A percentile compares a stretch with the other conserved stretches of the same genome.
Evolutionary conservation across 1,140 invertebrate species (phyloP).

Genomic region (Conus ventricosus): DNA sequence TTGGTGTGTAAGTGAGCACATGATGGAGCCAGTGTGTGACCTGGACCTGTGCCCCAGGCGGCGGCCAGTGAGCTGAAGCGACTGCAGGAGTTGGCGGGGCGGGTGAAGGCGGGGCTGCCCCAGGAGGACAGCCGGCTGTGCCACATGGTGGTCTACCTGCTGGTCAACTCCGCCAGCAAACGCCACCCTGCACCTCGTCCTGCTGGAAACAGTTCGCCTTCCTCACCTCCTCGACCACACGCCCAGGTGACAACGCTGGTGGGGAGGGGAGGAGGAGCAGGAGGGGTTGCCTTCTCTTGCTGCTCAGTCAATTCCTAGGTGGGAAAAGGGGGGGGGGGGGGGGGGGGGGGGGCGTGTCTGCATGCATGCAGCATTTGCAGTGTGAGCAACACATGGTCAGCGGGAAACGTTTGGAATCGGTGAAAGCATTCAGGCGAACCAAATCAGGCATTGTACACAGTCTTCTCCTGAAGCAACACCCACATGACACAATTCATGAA

Average conservation of each 20-base stretch:
- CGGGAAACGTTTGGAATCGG: too few species aligned
- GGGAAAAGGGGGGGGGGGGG: too few species aligned
- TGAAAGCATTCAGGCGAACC: too few species aligned
- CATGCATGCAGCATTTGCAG: too few species aligned
- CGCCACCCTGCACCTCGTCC: conserved; percentile 46
- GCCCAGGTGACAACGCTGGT: not conserved
- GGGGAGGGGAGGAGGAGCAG: not conserved
- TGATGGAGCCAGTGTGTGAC: too few species aligned
- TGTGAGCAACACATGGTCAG: too few species aligned
- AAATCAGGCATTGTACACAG: too few species aligned
- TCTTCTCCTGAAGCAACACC: too few species aligned
- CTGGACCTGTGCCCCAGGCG: conserved; percentile 44
- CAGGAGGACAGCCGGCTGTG: conserved; percentile 59
- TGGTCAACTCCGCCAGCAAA: conserved; percentile 50
- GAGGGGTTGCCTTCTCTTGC: not conserved
- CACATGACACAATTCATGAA: too few species aligned
- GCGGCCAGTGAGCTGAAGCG: conserved; percentile 56
- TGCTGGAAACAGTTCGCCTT: conserved; percentile 68
- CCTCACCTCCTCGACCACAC: conserved; percentile 47
- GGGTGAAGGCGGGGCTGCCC: conserved; percentile 47
- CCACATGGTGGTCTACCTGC: conserved; percentile 63
- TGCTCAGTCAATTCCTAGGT: not conserved
- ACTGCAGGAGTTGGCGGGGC: conserved; percentile 45
- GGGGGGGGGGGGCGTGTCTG: too few species aligned
- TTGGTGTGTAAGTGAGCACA: too few species aligned